Conservation (phyloP, 2,113 vertebrate genomes). For the Pangasianodon gigas region DNA sequence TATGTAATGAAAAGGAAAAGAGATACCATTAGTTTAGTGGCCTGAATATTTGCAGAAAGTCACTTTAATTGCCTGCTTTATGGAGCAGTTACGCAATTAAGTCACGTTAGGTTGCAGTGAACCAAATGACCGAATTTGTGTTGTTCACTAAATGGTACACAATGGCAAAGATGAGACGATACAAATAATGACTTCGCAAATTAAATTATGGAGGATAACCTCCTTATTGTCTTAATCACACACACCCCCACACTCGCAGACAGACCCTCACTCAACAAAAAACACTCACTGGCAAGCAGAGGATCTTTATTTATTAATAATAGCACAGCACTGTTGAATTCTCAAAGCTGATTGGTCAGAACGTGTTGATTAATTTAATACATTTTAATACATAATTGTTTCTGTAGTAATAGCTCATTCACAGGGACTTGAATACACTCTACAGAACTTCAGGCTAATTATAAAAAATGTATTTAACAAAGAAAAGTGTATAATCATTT, state of each 20-base stretch:
- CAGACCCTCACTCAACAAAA: not conserved
- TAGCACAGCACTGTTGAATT: not conserved
- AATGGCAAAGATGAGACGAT: not conserved
- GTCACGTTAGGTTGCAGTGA: slow-evolving; percentile 2
- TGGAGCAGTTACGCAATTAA: not conserved
- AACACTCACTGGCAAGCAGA: not conserved
- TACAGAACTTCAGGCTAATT: not conserved
- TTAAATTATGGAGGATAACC: not conserved
- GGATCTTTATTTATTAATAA: not conserved
- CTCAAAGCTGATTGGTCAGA: not conserved
- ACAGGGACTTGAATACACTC: not conserved
- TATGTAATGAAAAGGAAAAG: slow-evolving; percentile 17
- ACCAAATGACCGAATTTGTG: slow-evolving; percentile 12
- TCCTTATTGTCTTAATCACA: not conserved
- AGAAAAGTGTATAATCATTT: not conserved
- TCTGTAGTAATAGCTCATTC: not conserved
- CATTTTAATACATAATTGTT: not conserved
- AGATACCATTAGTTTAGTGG: slow-evolving; percentile 8
- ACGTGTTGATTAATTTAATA: not conserved
- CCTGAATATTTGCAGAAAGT: slow-evolving; percentile 19
- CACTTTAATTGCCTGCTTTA: slow-evolving; percentile 23
- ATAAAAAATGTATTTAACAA: not conserved
- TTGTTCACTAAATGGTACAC: slow-evolving; percentile 9
- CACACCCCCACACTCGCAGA: too few relatives aligned
- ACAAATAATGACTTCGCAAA: not conserved